phyloP scores from a whole-genome alignment of 1,140 invertebrate genomes.

The Drosophila athabasca region DNA sequence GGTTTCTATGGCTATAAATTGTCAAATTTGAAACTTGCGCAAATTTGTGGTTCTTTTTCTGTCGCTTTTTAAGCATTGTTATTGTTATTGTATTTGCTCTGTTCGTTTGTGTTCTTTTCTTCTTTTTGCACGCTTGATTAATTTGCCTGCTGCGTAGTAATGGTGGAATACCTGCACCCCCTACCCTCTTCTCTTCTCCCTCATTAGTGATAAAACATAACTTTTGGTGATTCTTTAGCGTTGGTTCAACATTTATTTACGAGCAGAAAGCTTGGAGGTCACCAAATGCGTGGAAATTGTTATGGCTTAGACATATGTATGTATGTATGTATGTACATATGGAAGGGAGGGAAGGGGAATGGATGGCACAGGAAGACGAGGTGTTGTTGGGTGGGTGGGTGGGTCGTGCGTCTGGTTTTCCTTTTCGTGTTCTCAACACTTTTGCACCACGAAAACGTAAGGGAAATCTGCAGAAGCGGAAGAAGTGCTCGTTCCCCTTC shows the following conservation, averaged over 20 bases:
- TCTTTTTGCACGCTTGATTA: slow-evolving; percentile 76
- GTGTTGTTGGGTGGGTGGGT: slow-evolving; percentile 3
- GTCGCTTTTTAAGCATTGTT: slow-evolving; percentile 5
- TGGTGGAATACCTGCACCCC: slow-evolving; percentile 16
- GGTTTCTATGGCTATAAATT: slow-evolving; percentile 44
- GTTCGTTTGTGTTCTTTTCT: slow-evolving; percentile 20
- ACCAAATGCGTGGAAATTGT: slow-evolving; percentile 69
- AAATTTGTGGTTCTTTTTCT: slow-evolving; percentile 44
- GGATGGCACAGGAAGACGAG: no score
- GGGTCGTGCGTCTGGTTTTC: slow-evolving; percentile 43
- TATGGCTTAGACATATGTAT: slow-evolving; percentile 14
- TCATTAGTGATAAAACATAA: slow-evolving; percentile 75
- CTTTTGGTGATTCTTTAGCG: slow-evolving; percentile 41
- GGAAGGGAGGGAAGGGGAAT: no score
- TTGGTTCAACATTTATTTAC: slow-evolving; percentile 55
- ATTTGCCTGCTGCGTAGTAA: slow-evolving; percentile 76
- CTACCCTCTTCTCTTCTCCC: slow-evolving; percentile 26
- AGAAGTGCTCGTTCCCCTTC: background rate
- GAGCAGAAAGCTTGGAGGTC: slow-evolving; percentile 55
- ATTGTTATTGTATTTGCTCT: slow-evolving; percentile 5
- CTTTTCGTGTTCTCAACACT: slow-evolving; percentile 42
- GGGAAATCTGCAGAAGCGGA: slow-evolving; percentile 20
- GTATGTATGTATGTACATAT: no score
- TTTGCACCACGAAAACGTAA: slow-evolving; percentile 20
- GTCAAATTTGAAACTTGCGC: slow-evolving; percentile 64